Percentiles rank a stretch among this genome's conserved stretches.
phyloP scores from a whole-genome alignment of 2,113 vertebrate genomes.

The Proteles cristata region DNA sequence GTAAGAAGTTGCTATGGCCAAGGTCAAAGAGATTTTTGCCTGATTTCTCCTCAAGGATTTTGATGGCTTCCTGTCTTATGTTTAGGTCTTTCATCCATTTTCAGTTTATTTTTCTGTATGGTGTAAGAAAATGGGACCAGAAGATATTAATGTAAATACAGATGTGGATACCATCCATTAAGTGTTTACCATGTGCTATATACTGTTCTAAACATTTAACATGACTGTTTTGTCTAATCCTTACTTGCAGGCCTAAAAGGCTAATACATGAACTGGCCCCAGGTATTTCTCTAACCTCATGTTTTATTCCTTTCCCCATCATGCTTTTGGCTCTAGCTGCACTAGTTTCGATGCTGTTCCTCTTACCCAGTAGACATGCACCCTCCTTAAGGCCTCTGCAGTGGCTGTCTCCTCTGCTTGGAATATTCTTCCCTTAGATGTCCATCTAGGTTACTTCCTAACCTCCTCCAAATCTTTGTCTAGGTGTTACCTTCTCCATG shows the following conservation, averaged over 20 bases:
- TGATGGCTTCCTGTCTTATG: no score
- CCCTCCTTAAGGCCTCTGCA: neutral
- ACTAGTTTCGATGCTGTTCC: neutral
- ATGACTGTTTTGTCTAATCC: neutral
- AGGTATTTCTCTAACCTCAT: neutral
- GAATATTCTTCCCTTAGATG: neutral
- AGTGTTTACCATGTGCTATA: neutral
- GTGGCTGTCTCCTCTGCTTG: neutral
- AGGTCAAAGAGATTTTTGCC: no score
- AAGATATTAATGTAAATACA: slow-evolving; percentile 25
- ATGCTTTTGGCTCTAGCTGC: neutral
- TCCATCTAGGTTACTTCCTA: neutral
- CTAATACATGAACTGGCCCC: neutral
- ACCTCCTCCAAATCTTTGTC: neutral
- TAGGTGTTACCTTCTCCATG: neutral
- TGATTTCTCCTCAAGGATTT: no score
- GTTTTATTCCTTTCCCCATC: neutral
- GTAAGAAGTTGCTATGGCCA: no score
- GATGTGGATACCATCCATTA: neutral
- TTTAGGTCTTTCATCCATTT: no score
- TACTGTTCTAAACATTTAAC: neutral
- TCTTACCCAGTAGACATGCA: fast-evolving
- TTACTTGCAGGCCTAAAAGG: neutral
- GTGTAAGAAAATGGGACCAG: neutral
- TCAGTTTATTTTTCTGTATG: no score